These are phyloP conservation scores for Temnothorax longispinosus DNA, from an alignment of 1,140 invertebrate species.

Conservation along the genomic window DNA sequence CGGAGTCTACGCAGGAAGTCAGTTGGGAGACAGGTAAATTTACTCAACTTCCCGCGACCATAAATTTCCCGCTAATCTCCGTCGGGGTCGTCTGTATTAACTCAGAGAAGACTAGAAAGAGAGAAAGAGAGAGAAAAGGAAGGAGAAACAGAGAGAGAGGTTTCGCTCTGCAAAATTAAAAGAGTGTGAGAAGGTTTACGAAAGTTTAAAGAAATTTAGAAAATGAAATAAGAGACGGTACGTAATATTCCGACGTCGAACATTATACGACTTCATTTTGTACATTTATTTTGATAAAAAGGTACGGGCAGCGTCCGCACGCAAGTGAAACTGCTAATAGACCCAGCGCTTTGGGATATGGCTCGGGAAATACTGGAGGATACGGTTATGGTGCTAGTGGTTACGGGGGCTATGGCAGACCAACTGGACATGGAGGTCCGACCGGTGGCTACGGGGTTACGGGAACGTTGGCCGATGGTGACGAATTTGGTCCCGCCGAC, in stretches of 20 bases:
- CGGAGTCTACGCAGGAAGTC: conserved; percentile 44
- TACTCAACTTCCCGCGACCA: neutral
- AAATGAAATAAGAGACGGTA: neutral
- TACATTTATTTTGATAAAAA: conserved; percentile 33
- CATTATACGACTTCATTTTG: neutral
- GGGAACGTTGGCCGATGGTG: conserved; percentile 74
- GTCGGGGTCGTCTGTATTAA: neutral
- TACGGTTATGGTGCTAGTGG: conserved; percentile 72
- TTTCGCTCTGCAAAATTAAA: neutral
- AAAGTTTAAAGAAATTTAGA: neutral
- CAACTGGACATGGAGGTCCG: conserved; percentile 64
- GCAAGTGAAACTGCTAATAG: conserved; percentile 73
- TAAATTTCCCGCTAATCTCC: conserved; percentile 30
- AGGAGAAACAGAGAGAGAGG: no score
- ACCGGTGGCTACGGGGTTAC: conserved; percentile 73
- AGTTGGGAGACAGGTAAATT: conserved; percentile 66
- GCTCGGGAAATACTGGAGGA: conserved; percentile 69
- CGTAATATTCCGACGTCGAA: neutral
- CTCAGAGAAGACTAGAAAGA: neutral
- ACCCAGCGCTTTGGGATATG: conserved; percentile 70
- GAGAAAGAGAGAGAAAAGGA: neutral
- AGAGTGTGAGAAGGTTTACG: neutral
- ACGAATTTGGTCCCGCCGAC: conserved; percentile 75
- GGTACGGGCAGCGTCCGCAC: conserved; percentile 75
- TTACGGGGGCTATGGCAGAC: conserved; percentile 75